Evolutionary conservation across 1,140 invertebrate species (phyloP), one percentile per base, ranked within the genome.

Genomic region (Monomorium pharaonis): DNA sequence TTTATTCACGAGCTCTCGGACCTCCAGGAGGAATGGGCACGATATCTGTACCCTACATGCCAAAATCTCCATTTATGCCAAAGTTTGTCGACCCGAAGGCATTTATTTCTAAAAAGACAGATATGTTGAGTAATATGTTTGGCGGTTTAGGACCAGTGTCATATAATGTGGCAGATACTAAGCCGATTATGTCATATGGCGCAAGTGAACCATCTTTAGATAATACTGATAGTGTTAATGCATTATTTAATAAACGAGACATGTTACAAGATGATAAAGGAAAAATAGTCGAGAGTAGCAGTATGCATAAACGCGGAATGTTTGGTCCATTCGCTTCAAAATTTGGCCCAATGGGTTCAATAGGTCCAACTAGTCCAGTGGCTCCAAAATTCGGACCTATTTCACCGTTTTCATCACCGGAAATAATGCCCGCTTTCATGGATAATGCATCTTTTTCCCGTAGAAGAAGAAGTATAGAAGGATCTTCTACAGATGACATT

Each of bases 81-180:
- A 94, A 94, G 87, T 93, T 94, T 21, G 92, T 94, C 10, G 94
- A 94, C 49, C 93, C 94, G 9, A 92, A 92, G 86, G 49, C 49
- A 1, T 93, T 94, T 89, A 92, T 94, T 9, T 78, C 88, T 14
- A 93, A 92, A 60, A 94, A 95, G 37, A 93, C 92, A 0, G 93
- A 94, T 65, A 72, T 94, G 60, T 21, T 94, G 42, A 90, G 56
- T 27, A 94, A 94, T 30, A 65, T 94, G 1, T 93, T 94, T 58
- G 91, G 91, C 37, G 91, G 92, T 30, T 24, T 91, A 4, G 86
- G 87, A 56, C 86, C 92, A 24, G 84, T 74, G 16, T 47, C 78
- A 2, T 86, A 80, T 56, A 72, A 78, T 18, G n/a, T 16, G 0
- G 37, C 78, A 62, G 51, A 67, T 18, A 49, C 60, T 6, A 86